phyloP scores from a whole-genome alignment of 1,140 invertebrate species.

The Melitaea cinxia region DNA sequence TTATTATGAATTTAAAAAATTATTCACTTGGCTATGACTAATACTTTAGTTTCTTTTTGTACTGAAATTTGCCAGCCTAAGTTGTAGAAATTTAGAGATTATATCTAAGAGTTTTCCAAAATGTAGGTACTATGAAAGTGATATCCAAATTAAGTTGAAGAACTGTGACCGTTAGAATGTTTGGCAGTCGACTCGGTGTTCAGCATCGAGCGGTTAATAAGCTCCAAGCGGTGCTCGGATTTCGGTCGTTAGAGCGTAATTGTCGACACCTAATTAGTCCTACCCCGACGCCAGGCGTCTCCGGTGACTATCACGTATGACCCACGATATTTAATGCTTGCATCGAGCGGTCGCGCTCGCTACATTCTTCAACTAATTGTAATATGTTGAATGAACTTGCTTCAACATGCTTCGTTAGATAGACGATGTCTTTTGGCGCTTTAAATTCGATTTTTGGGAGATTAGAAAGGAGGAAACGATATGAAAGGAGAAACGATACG shows the following conservation, averaged over 20 bases:
- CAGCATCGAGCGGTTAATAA: conserved; percentile 60
- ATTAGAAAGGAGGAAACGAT: no score
- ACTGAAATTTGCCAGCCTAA: no score
- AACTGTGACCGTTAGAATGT: not conserved
- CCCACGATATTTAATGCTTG: conserved; percentile 64
- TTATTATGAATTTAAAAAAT: no score
- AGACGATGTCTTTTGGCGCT: not conserved
- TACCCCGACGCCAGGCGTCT: conserved; percentile 46
- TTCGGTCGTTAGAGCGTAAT: conserved; percentile 76
- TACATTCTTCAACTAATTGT: conserved; percentile 5
- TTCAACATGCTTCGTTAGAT: not conserved
- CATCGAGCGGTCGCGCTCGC: conserved; percentile 30
- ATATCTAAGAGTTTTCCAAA: not conserved
- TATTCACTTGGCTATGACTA: no score
- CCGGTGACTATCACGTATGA: conserved; percentile 63
- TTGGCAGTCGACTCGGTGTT: conserved; percentile 19
- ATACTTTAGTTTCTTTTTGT: no score
- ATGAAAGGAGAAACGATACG: no score
- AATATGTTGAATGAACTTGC: not conserved
- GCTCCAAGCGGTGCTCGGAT: conserved; percentile 57
- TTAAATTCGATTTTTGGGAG: no score
- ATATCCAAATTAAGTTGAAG: not conserved
- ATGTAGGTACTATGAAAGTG: not conserved
- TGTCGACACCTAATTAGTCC: conserved; percentile 75
- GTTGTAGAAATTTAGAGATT: no score